Conservation (phyloP, 2,113 vertebrate genomes). For the Perognathus longimembris region DNA sequence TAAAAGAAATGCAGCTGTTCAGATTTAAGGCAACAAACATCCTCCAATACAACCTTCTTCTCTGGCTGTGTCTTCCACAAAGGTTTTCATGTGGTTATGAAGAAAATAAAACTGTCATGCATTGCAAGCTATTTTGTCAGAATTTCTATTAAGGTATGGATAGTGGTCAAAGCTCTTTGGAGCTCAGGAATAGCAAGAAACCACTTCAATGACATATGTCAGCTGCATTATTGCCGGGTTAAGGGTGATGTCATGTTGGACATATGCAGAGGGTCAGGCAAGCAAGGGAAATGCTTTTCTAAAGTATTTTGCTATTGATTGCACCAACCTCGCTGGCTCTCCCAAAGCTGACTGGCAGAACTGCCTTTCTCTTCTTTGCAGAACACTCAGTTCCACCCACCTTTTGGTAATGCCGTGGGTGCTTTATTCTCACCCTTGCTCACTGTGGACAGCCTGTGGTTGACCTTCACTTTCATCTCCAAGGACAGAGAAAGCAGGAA, state of each 20-base stretch:
- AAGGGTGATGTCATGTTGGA: background rate
- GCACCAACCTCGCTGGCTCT: background rate
- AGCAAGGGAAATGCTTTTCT: constrained; percentile 26
- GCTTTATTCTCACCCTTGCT: background rate
- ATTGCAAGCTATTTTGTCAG: background rate
- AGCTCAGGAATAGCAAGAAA: background rate
- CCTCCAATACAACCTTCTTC: background rate
- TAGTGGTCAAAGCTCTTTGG: background rate
- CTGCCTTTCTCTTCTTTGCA: constrained; percentile 31
- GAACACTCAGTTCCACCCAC: background rate
- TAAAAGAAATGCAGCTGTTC: background rate
- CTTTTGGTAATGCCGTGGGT: background rate
- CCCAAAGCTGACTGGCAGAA: background rate
- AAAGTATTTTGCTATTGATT: constrained; percentile 6
- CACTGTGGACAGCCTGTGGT: background rate
- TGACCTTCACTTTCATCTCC: constrained; percentile 1
- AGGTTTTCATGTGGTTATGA: constrained; percentile 48
- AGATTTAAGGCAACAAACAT: constrained; percentile 39
- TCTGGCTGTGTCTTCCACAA: constrained; percentile 29
- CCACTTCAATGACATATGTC: background rate
- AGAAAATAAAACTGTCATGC: constrained; percentile 18
- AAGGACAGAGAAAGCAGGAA: background rate
- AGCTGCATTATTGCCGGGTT: background rate
- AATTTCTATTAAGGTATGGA: background rate
- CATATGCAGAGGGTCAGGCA: constrained; percentile 32